Base-by-base conservation (phyloP, 1,140 invertebrate genomes). In the Condylostylus longicornis region DNA sequence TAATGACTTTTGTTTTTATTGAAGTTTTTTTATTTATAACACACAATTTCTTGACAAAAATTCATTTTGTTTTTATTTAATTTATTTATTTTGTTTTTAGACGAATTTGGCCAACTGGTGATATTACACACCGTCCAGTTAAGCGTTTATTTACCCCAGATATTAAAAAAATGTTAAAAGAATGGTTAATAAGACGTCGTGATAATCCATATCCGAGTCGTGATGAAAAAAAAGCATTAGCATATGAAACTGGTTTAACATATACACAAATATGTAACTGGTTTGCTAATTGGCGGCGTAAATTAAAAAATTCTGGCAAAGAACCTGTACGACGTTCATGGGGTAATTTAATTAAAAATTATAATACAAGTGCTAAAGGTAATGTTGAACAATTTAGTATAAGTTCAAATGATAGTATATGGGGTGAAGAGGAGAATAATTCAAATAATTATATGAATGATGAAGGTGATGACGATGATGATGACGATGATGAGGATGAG, bases 191-290 rank as follows among this genome's bases (percentile, higher is more conserved):
- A 5, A 62, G 75, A 6, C 59, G 75, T 42, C 66, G 76, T 53
- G 75, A 78, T 35, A 77, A 79, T 58, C 77, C 77, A 1, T 79
- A 79, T 58, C 76, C 77, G 7, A 78, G 72, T 48, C 60, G 77
- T 32, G 74, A 77, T 44, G 76, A 79, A 49, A 80, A 80, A 45
- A 77, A 77, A 58, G 63, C 65, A 20, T 49, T 79, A 30, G 74
- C 77, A 1, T 52, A 68, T 5, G 71, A 78, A 62, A 79, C 76
- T 7, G 76, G 75, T 19, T 58, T 79, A 17, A 78, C 75, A 9
- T 77, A 78, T 44, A 75, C 76, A 46, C 75, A 79, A 72, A 76
- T 79, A 28, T 80, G 76, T 47, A 80, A 80, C 51, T 80, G 77
- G 77, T 80, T 80, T 52, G 77, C 77, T 14, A 80, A 80, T 44